Evolutionary conservation across 2,113 vertebrate species (phyloP).

Genomic region (Morphnarchus princeps): DNA sequence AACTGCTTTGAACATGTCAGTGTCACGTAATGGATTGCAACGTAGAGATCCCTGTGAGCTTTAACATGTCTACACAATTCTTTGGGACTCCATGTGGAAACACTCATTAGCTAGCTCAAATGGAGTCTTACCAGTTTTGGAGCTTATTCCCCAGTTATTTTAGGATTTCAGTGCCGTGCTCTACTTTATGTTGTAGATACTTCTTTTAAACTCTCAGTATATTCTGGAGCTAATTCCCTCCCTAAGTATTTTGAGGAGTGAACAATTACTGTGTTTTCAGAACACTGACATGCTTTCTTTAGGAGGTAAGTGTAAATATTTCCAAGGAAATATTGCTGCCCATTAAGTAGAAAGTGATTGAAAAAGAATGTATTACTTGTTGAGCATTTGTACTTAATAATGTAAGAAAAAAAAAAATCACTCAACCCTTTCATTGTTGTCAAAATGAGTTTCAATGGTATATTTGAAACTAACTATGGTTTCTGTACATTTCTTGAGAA

Average conservation of each 20-base stretch:
- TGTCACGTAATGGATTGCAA: neutral
- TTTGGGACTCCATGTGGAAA: neutral
- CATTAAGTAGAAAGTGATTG: neutral
- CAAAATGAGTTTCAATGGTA: neutral
- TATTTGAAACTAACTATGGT: neutral
- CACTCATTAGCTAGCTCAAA: neutral
- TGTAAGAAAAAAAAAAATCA: neutral
- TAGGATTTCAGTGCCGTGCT: neutral
- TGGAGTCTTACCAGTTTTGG: neutral
- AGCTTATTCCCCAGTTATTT: neutral
- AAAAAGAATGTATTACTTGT: neutral
- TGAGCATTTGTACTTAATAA: neutral
- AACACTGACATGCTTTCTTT: neutral
- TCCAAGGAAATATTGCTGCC: neutral
- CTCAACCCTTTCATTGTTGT: neutral
- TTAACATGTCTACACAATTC: neutral
- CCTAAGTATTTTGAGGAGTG: neutral
- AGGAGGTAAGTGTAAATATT: neutral
- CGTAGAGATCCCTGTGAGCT: neutral
- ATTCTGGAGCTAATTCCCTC: neutral
- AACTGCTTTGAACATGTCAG: neutral
- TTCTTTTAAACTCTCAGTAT: neutral
- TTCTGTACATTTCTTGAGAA: neutral
- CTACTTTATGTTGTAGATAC: neutral
- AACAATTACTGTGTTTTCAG: neutral